phyloP scores from a whole-genome alignment of 2,888 invertebrate species.

The Melanostoma mellinum region DNA sequence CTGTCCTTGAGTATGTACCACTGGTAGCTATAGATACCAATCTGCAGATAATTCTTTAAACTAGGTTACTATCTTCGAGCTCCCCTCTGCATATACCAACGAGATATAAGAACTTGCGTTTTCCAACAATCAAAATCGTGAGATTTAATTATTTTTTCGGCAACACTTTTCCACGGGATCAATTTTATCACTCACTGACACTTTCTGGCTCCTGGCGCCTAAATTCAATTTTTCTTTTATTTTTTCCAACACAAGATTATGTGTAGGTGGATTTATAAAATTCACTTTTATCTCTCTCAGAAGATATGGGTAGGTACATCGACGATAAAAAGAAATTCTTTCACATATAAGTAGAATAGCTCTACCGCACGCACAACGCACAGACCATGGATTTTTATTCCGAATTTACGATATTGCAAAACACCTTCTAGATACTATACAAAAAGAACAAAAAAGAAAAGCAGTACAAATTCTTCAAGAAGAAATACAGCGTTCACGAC shows the following conservation, averaged over 20 bases:
- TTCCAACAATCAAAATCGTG: too few species aligned
- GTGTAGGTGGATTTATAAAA: conserved; percentile 24
- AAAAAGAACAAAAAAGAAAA: conserved; percentile 6
- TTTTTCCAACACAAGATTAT: conserved; percentile 24
- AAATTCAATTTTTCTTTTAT: conserved; percentile 40
- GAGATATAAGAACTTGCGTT: too few species aligned
- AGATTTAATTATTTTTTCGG: background rate
- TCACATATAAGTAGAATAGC: background rate
- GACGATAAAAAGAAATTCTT: conserved; percentile 17
- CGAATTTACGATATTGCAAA: conserved; percentile 26
- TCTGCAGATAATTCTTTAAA: too few species aligned
- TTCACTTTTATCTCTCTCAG: conserved; percentile 50
- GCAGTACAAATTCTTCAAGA: background rate
- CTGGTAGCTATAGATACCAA: too few species aligned
- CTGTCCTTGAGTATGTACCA: too few species aligned
- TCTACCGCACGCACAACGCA: conserved; percentile 24
- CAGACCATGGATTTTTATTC: conserved; percentile 14
- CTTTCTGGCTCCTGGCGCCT: conserved; percentile 45
- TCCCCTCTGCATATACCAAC: too few species aligned
- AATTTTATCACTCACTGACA: conserved; percentile 27
- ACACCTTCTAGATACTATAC: conserved; percentile 24
- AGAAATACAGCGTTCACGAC: conserved; percentile 44
- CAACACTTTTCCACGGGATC: conserved; percentile 6
- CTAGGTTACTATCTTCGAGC: too few species aligned
- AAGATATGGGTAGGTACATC: conserved; percentile 14